Base-by-base conservation (phyloP, 1,140 invertebrate species). In the Lysiphlebus fabarum region DNA sequence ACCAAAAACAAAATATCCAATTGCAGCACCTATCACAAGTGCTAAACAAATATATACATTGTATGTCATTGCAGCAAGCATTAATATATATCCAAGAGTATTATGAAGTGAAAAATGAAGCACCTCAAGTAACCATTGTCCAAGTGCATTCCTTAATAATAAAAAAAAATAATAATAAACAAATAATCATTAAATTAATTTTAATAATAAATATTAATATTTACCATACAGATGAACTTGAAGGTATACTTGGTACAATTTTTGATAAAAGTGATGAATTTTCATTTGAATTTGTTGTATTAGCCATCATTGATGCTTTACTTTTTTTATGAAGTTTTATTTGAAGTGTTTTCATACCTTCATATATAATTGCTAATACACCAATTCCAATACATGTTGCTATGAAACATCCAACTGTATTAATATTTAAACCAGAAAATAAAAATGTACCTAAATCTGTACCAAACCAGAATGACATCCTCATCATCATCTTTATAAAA, bases 11-110 rank as follows among this genome's bases (percentile, higher is more conserved):
- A 66, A 89, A 71, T 91, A 87, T 64, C 92, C 92, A 0, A 89
- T 57, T 53, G 86, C 87, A 67, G 89, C 87, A 5, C 93, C 93
- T 38, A 92, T 71, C 1, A 89, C 80, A 12, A 93, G 81, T 1
- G 90, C 84, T 11, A 92, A 71, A 57, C 86, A 84, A 14, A 95
- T 76, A 79, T 91, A 94, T 42, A 86, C 86, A 77, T 95, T 95
- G 78, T 90, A 96, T 1, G 90, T 85, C 93, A 96, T 96, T 58
- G 94, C 88, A 43, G 87, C 84, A 65, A 95, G 77, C 93, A 96
- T 96, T n/a, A 95, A 82, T 45, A 91, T 78, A 75, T 95, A 95
- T 59, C 88, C 88, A 49, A 94, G 76, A 26, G 70, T 67, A 56
- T 81, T 82, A 65, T 84, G 83, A 59, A 76, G 54, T 53, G 77